A percentile compares a stretch with the other conserved stretches of the same genome.
phyloP scores from a whole-genome alignment of 1,140 invertebrate genomes.

The Bombus consobrinus region DNA sequence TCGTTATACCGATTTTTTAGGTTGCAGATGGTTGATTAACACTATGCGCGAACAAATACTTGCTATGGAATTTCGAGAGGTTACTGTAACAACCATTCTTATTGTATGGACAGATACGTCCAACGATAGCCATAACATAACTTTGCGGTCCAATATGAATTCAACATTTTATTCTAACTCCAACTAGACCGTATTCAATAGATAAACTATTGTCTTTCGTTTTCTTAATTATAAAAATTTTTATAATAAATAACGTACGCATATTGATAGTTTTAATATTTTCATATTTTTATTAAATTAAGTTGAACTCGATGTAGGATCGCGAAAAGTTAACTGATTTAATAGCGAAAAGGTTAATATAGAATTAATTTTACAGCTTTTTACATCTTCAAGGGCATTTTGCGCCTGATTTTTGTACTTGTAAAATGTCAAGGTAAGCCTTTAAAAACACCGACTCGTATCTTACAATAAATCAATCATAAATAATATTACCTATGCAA shows the following conservation, averaged over 20 bases:
- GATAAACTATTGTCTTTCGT: background rate
- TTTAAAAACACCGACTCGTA: background rate
- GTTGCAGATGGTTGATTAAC: background rate
- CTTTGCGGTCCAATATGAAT: background rate
- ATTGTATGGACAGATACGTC: background rate
- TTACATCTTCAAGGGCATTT: background rate
- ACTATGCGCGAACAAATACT: too few relatives aligned
- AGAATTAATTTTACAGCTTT: background rate
- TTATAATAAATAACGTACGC: background rate
- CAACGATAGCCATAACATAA: background rate
- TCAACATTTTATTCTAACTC: too few relatives aligned
- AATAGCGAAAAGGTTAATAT: background rate
- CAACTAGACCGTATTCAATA: too few relatives aligned
- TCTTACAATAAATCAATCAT: background rate
- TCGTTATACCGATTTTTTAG: background rate
- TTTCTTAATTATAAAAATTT: background rate
- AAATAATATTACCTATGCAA: too few relatives aligned
- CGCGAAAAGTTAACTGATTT: background rate
- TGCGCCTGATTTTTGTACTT: background rate
- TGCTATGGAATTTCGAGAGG: background rate
- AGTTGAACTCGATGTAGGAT: background rate
- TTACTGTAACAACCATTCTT: background rate
- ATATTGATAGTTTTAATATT: background rate
- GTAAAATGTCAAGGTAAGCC: background rate
- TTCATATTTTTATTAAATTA: background rate